Conservation (phyloP, 2,113 vertebrate genomes). For the Pterocles orientalis region DNA sequence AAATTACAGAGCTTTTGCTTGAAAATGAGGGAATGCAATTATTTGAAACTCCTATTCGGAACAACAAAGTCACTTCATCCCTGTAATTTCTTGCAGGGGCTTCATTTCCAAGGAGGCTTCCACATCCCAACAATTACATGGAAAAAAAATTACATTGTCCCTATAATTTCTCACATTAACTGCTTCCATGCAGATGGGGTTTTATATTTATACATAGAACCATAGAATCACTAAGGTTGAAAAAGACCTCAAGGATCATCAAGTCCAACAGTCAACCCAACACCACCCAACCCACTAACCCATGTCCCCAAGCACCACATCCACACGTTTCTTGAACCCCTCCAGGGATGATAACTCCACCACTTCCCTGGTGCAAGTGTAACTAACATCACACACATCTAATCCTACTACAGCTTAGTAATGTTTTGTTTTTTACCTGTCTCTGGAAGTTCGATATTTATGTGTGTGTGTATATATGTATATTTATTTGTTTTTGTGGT, state of each 20-base stretch:
- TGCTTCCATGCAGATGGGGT: neutral
- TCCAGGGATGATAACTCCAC: too few species aligned
- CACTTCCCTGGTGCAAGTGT: neutral
- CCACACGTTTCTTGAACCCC: too few species aligned
- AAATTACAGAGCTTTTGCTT: neutral
- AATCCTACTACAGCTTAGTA: neutral
- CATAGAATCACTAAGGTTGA: too few species aligned
- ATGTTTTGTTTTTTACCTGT: neutral
- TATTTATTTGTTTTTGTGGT: neutral
- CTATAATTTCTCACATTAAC: neutral
- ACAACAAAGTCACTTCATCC: neutral
- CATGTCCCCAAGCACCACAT: too few species aligned
- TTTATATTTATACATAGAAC: neutral
- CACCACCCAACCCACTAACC: too few species aligned
- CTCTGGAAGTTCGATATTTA: neutral
- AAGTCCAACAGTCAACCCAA: too few species aligned
- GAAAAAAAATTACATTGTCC: neutral
- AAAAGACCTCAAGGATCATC: too few species aligned
- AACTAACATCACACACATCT: neutral
- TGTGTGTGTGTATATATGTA: fast-evolving
- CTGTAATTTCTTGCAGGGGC: neutral
- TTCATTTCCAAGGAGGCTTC: neutral
- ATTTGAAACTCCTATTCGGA: neutral
- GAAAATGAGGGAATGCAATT: neutral
- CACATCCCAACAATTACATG: neutral